Evolutionary conservation across 2,888 invertebrate species (phyloP).

Genomic region (Ectemnius lituratus): DNA sequence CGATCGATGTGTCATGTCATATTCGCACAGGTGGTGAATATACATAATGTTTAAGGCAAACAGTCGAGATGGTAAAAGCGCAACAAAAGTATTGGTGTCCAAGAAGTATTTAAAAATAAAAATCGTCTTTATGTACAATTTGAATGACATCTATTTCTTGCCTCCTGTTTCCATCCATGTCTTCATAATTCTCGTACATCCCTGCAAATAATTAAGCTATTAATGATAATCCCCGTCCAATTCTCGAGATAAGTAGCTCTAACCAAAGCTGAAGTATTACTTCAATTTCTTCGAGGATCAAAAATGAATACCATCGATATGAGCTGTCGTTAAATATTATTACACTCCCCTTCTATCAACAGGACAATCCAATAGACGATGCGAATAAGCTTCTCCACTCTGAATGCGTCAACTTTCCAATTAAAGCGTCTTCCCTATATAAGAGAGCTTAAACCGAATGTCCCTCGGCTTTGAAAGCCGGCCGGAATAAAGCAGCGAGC

Average conservation of each 20-base stretch:
- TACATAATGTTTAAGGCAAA: constrained; percentile 10
- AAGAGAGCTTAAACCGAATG: background rate
- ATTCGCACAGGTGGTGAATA: constrained; percentile 9
- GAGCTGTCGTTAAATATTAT: too few species aligned
- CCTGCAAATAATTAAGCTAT: too few species aligned
- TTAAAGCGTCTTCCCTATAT: constrained; percentile 27
- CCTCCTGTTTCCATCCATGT: constrained; percentile 8
- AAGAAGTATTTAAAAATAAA: constrained; percentile 76
- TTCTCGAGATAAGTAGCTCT: too few species aligned
- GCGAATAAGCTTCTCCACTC: too few species aligned
- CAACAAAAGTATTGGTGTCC: constrained; percentile 74
- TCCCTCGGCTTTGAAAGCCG: constrained; percentile 3
- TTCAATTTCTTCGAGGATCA: too few species aligned
- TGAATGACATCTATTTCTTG: constrained; percentile 47
- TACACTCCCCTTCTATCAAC: too few species aligned
- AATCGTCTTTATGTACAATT: constrained; percentile 76
- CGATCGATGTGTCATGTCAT: constrained; percentile 7
- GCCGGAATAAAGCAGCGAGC: constrained; percentile 22
- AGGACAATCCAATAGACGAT: background rate
- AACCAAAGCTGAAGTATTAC: too few species aligned
- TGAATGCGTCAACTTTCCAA: constrained; percentile 28
- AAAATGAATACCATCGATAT: too few species aligned
- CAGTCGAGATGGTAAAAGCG: constrained; percentile 29
- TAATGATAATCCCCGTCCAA: too few species aligned
- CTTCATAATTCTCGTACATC: background rate